Evolutionary conservation across 1,140 invertebrate genomes (phyloP).

Genomic region (Globodera rostochiensis): DNA sequence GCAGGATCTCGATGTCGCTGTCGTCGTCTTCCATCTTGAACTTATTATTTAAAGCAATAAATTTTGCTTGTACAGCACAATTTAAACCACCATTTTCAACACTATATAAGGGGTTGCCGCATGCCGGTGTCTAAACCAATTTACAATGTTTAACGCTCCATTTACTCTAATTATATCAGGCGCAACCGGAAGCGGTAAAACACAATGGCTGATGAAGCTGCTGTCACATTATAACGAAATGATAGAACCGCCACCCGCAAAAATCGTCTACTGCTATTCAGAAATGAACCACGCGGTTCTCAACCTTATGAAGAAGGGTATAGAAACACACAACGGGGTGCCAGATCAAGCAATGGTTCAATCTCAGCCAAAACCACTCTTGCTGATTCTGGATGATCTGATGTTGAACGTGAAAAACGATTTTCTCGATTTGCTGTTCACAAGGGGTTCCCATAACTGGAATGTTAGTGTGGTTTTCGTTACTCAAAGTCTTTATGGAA

Average conservation of each 20-base stretch:
- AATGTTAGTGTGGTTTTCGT: slow-evolving; percentile 20
- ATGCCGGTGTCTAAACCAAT: no score
- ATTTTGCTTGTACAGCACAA: no score
- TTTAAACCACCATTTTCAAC: no score
- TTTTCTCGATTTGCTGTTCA: slow-evolving; percentile 11
- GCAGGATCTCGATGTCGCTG: no score
- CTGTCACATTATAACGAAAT: background rate
- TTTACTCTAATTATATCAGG: background rate
- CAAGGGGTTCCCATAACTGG: background rate
- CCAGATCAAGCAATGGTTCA: background rate
- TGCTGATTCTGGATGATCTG: slow-evolving; percentile 7
- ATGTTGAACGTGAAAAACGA: slow-evolving; percentile 14
- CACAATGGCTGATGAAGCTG: background rate
- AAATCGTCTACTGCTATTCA: background rate
- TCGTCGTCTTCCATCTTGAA: no score
- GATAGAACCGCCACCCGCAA: background rate
- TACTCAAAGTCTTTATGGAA: background rate
- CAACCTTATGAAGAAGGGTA: background rate
- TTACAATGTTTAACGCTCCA: background rate
- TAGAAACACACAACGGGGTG: background rate
- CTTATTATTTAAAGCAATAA: no score
- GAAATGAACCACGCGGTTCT: background rate
- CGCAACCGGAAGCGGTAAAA: background rate
- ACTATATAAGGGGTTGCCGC: no score
- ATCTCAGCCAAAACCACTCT: background rate